A percentile compares a stretch with the other conserved stretches of the same genome.
These are phyloP conservation scores for Sebastes dallii DNA, from an alignment of 2,797 vertebrate species.

Conservation along the genomic window DNA sequence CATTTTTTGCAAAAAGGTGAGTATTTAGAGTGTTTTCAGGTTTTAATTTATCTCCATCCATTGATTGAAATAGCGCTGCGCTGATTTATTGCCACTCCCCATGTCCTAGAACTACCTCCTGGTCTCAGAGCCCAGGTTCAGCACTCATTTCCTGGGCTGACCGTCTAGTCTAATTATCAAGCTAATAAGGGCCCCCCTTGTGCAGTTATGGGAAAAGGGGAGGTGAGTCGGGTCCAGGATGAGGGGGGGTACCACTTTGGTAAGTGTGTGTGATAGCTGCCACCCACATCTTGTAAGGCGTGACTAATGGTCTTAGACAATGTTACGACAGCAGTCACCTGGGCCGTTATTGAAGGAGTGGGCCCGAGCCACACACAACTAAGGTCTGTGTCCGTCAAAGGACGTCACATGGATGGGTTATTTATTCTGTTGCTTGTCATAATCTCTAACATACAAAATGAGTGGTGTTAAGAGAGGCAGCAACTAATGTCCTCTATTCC, in stretches of 20 bases:
- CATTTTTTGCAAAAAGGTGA: background rate
- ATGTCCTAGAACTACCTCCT: constrained; percentile 50
- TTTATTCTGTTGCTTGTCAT: background rate
- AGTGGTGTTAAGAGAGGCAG: background rate
- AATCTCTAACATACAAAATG: background rate
- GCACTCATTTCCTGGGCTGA: constrained; percentile 93
- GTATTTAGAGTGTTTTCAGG: background rate
- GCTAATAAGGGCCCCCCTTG: constrained; percentile 90
- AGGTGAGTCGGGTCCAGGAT: constrained; percentile 54
- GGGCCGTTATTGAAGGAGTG: constrained; percentile 30
- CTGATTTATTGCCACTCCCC: constrained; percentile 19
- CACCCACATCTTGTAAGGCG: constrained; percentile 86
- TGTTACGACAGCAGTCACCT: constrained; percentile 64
- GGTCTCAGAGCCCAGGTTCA: constrained; percentile 73
- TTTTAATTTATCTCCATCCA: constrained; percentile 3
- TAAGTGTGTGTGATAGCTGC: constrained; percentile 69
- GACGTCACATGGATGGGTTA: background rate
- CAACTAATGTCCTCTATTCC: background rate
- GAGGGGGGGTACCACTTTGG: constrained; percentile 57
- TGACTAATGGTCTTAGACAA: constrained; percentile 79
- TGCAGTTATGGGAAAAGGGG: constrained; percentile 59
- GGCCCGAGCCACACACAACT: constrained; percentile 1
- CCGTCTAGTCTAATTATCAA: constrained; percentile 89
- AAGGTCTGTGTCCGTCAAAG: background rate
- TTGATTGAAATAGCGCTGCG: constrained; percentile 2